These are phyloP conservation scores for Heliconius eleuchia DNA, from an alignment of 1,140 invertebrate genomes.

Conservation along the genomic window DNA sequence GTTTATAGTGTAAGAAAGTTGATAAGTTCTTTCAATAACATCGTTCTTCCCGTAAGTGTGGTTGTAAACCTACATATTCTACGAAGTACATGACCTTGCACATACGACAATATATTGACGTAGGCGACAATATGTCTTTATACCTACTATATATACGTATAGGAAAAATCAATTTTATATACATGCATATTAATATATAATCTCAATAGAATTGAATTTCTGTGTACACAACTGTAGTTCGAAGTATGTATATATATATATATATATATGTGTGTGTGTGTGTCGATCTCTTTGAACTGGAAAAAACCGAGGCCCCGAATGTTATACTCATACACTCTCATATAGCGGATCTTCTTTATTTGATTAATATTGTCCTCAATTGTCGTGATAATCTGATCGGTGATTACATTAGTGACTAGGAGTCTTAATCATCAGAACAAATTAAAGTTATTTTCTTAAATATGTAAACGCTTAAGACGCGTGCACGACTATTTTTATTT, in stretches of 20 bases:
- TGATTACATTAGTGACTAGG: slow-evolving; percentile 22
- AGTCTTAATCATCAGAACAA: slow-evolving; percentile 9
- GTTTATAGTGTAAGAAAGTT: slow-evolving; percentile 26
- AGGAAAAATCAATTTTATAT: background rate
- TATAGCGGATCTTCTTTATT: slow-evolving; percentile 52
- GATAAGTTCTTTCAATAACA: slow-evolving; percentile 14
- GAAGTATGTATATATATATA: no score
- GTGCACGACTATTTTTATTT: background rate
- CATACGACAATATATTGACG: background rate
- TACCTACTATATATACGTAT: background rate
- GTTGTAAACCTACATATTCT: slow-evolving; percentile 20
- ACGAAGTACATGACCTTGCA: background rate
- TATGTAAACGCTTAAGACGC: slow-evolving; percentile 14
- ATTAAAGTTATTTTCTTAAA: slow-evolving; percentile 14
- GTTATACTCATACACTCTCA: slow-evolving; percentile 43
- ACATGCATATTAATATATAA: no score
- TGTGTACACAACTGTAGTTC: no score
- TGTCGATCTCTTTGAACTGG: slow-evolving; percentile 30
- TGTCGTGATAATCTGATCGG: slow-evolving; percentile 44
- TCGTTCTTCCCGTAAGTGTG: background rate
- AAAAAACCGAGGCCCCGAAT: slow-evolving; percentile 50
- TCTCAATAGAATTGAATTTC: no score
- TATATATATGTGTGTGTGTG: background rate
- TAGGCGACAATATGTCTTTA: background rate
- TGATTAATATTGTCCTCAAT: slow-evolving; percentile 55